These are phyloP conservation scores for Anastrepha obliqua DNA, from an alignment of 1,140 invertebrate genomes.

Conservation along the genomic window DNA sequence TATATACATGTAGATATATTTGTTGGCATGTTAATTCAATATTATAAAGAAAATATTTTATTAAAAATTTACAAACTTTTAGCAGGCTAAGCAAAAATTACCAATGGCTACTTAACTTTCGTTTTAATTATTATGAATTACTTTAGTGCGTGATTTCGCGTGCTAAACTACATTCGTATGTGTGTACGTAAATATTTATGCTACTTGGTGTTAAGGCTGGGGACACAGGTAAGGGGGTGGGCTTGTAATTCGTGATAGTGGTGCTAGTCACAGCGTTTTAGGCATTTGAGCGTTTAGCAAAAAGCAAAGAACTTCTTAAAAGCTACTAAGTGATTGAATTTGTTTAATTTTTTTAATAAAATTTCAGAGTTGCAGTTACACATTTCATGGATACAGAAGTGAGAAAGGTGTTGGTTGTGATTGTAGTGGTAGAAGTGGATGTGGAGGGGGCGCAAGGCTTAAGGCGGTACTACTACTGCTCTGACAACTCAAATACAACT, in stretches of 20 bases:
- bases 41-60: not conserved
- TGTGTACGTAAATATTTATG: not conserved
- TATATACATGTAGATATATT: not conserved
- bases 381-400: conserved; percentile 14
- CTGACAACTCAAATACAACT: conserved; percentile 75
- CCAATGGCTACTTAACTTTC: not conserved
- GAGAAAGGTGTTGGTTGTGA: not conserved
- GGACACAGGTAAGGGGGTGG: not conserved
- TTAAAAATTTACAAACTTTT: not conserved
- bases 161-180: not conserved
- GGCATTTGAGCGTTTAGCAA: not conserved
- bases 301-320: conserved; percentile 1
- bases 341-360: not conserved
- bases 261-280: not conserved
- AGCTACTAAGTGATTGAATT: not conserved
- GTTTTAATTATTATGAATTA: not conserved
- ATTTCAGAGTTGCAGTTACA: conserved; percentile 32
- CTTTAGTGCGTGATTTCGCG: not conserved
- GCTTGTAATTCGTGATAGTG: not conserved
- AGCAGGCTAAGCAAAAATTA: not conserved
- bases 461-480: conserved; percentile 65
- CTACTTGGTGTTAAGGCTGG: not conserved
- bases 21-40: not conserved
- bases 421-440: conserved; percentile 35
- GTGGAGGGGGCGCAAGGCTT: conserved; percentile 10